phyloP scores from a whole-genome alignment of 37 sponge, comb jelly and placozoan genomes.

The Crambe crambe region DNA sequence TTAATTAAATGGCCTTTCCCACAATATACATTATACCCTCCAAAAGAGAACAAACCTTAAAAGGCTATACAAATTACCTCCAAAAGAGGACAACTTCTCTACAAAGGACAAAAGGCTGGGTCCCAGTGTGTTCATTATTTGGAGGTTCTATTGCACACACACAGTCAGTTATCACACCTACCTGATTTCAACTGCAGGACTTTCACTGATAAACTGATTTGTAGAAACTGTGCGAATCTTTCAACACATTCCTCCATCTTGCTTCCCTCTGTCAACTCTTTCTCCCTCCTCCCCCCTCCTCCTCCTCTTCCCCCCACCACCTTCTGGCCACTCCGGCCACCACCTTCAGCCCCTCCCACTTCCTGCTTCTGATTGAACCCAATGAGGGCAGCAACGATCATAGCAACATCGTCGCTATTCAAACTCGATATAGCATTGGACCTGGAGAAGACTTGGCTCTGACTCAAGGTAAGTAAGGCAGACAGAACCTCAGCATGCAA shows the following conservation, averaged over 20 bases:
- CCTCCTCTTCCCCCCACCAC: not conserved
- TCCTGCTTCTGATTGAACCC: constrained; percentile 10
- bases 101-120: not conserved
- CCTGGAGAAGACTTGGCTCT: not conserved
- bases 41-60: too few relatives aligned
- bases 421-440: not conserved
- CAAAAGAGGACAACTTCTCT: not conserved
- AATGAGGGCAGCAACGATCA: constrained; percentile 26
- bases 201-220: constrained; percentile 43
- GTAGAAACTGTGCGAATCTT: constrained; percentile 75
- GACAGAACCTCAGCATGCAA: constrained; percentile 55
- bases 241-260: constrained; percentile 55
- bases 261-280: not conserved
- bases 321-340: not conserved
- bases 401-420: constrained; percentile 15
- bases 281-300: not conserved
- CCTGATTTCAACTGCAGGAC: constrained; percentile 35
- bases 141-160: not conserved
- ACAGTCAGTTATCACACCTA: too few relatives aligned
- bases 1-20: too few relatives aligned
- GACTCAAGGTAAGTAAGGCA: constrained; percentile 12
- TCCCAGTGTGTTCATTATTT: not conserved
- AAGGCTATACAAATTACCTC: too few relatives aligned
- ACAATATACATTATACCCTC: too few relatives aligned
- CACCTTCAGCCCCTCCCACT: constrained; percentile 6